Percentiles rank a stretch among this genome's conserved stretches.
Evolutionary conservation across 2,888 invertebrate genomes (phyloP).

Genomic region (Boloria euphrosyne): DNA sequence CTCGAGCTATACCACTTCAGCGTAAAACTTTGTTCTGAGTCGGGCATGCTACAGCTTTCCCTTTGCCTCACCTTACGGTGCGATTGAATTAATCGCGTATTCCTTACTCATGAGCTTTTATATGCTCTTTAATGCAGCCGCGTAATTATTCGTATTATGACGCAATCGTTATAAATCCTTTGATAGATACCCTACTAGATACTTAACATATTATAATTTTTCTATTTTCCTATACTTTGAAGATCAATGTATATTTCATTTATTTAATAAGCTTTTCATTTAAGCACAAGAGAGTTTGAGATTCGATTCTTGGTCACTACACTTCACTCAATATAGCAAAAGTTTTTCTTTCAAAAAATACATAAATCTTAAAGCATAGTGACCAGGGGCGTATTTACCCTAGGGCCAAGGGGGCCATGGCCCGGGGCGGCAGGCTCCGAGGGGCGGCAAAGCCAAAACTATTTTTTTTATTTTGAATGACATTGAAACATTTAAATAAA

Average conservation of each 20-base stretch:
- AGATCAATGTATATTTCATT: not conserved
- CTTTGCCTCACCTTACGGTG: constrained; percentile 15
- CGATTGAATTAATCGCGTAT: constrained; percentile 29
- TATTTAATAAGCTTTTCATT: no score
- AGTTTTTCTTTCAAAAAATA: no score
- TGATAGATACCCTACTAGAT: not conserved
- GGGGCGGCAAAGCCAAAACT: no score
- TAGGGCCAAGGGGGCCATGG: no score
- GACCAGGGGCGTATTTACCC: no score
- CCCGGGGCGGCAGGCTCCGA: no score
- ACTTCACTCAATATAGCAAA: no score
- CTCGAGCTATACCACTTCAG: constrained; percentile 8
- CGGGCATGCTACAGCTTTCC: constrained; percentile 18
- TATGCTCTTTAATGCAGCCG: constrained; percentile 19
- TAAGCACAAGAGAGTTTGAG: no score
- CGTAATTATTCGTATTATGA: constrained; percentile 18
- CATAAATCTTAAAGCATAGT: no score
- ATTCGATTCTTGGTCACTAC: no score
- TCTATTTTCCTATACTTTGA: not conserved
- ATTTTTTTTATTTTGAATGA: no score
- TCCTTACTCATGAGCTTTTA: constrained; percentile 15
- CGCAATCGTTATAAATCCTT: constrained; percentile 4
- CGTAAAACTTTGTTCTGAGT: constrained; percentile 13
- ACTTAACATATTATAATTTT: not conserved
- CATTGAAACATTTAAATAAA: no score